These are phyloP conservation scores for Gila robusta DNA, from an alignment of 2,797 vertebrate genomes.

Conservation along the genomic window DNA sequence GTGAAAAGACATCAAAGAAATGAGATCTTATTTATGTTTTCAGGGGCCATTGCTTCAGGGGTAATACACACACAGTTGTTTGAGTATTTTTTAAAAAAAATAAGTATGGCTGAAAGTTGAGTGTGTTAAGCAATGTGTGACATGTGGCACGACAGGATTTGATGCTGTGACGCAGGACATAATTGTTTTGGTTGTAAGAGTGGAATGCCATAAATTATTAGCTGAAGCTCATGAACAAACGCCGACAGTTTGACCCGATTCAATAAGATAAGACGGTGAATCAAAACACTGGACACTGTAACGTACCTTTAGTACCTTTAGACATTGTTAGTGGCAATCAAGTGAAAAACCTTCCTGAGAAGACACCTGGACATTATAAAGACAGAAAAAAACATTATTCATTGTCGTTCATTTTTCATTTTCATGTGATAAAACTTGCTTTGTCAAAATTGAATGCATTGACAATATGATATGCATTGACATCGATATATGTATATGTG, in stretches of 20 bases:
- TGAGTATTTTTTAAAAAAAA: background rate
- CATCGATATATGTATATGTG: background rate
- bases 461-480: background rate
- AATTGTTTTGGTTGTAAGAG: conserved; percentile 18
- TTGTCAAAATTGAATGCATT: background rate
- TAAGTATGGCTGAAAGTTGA: background rate
- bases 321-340: conserved; percentile 68
- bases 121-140: conserved; percentile 20
- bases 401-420: background rate
- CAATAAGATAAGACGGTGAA: background rate
- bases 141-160: conserved; percentile 57
- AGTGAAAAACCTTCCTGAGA: conserved; percentile 10
- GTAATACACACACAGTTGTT: conserved; percentile 8
- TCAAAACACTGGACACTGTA: background rate
- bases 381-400: background rate
- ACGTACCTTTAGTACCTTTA: conserved; percentile 66
- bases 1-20: too few relatives aligned
- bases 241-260: background rate
- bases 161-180: conserved; percentile 6
- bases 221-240: conserved; percentile 12
- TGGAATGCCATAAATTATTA: conserved; percentile 37
- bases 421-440: background rate
- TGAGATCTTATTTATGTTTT: too few relatives aligned
- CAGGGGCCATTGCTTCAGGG: background rate
- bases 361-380: conserved; percentile 20